phyloP scores from a whole-genome alignment of 2,888 invertebrate species.

The Euclidia mi region DNA sequence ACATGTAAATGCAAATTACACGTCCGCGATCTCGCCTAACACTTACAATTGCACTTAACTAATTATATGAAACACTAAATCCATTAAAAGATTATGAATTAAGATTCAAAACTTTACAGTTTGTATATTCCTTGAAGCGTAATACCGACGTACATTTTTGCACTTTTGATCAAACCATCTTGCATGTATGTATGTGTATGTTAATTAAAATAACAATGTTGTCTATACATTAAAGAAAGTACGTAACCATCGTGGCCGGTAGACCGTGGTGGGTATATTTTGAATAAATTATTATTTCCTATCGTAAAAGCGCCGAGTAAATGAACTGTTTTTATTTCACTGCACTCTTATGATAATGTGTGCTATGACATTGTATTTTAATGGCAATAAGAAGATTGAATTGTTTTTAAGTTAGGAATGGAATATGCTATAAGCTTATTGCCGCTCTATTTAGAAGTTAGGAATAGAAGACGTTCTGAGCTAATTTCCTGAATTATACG shows the following conservation, averaged over 20 bases:
- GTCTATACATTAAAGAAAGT: constrained; percentile 54
- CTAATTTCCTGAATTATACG: too few species aligned
- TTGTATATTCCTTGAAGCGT: constrained; percentile 41
- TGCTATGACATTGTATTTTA: constrained; percentile 27
- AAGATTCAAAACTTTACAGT: constrained; percentile 57
- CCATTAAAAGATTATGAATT: constrained; percentile 55
- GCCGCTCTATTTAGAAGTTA: too few species aligned
- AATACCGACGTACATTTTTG: constrained; percentile 47
- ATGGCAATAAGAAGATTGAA: too few species aligned
- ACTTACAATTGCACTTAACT: constrained; percentile 21
- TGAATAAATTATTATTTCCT: constrained; percentile 55
- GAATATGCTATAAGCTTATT: too few species aligned
- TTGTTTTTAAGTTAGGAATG: too few species aligned
- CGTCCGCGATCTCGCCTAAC: constrained; percentile 5
- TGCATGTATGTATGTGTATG: constrained; percentile 47
- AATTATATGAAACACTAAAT: constrained; percentile 39
- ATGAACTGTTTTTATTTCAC: constrained; percentile 42
- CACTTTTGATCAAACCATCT: constrained; percentile 49
- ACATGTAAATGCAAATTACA: constrained; percentile 1
- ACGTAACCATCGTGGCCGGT: constrained; percentile 39
- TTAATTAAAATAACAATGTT: constrained; percentile 63
- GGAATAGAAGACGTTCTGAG: too few species aligned
- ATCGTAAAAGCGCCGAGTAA: constrained; percentile 51
- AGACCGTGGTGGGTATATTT: constrained; percentile 58
- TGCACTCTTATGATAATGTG: constrained; percentile 19